Percentiles rank a stretch among this genome's conserved stretches.
Evolutionary conservation across 2,113 vertebrate genomes (phyloP).

Genomic region (Nyctibius bracteatus): DNA sequence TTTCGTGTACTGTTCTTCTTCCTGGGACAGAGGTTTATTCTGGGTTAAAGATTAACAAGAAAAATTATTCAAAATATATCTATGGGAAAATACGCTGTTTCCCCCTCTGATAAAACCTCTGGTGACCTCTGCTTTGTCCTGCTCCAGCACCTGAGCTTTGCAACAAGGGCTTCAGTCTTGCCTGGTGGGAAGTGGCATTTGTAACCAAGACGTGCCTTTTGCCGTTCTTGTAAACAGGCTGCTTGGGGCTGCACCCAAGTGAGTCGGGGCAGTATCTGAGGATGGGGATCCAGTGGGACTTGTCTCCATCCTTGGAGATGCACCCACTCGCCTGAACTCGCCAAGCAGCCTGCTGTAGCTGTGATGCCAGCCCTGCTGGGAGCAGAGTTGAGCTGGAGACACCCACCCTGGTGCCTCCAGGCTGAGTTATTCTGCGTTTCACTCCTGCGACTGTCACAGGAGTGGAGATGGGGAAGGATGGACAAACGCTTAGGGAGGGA

Average conservation of each 20-base stretch:
- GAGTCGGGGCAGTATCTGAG: no score
- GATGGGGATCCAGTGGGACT: no score
- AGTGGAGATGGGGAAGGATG: not conserved
- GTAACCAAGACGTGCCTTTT: not conserved
- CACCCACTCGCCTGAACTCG: accelerated
- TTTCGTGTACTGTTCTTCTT: not conserved
- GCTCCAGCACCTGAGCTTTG: not conserved
- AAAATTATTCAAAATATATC: not conserved
- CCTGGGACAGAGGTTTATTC: not conserved
- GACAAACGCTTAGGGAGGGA: accelerated
- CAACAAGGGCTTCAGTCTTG: not conserved
- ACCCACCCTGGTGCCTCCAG: no score
- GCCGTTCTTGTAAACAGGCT: no score
- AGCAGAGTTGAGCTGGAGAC: no score
- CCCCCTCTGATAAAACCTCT: not conserved
- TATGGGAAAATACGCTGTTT: not conserved
- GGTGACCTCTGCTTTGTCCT: not conserved
- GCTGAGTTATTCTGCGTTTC: no score
- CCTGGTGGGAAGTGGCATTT: accelerated
- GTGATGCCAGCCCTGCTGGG: accelerated
- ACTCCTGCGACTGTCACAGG: not conserved
- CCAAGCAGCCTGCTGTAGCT: not conserved
- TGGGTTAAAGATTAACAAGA: not conserved
- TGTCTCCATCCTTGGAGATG: not conserved
- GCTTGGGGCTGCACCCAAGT: no score